These are phyloP conservation scores for Rhea americana DNA, from an alignment of 2,113 vertebrate species.

Conservation along the genomic window DNA sequence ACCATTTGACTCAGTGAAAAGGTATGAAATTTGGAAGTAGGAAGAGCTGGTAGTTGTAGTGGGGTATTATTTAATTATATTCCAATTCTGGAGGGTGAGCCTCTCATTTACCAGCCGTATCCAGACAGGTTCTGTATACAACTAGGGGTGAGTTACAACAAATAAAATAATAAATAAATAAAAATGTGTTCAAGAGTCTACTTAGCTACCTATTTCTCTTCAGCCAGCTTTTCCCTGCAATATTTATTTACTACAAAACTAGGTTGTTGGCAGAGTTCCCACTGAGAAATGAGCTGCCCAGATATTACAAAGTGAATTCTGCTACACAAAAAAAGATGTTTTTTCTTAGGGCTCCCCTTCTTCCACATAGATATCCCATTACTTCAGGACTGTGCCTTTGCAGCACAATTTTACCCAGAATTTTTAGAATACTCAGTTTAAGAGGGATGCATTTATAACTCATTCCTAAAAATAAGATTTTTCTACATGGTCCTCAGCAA, in stretches of 20 bases:
- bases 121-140: rapidly evolving
- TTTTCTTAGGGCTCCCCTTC: background rate
- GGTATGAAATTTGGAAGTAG: background rate
- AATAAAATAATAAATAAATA: background rate
- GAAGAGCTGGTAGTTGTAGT: background rate
- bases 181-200: background rate
- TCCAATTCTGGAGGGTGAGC: background rate
- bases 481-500: background rate
- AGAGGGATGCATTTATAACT: background rate
- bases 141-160: background rate
- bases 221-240: constrained; percentile 37
- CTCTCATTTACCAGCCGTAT: rapidly evolving
- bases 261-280: constrained; percentile 55
- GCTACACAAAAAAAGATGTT: background rate
- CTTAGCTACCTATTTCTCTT: background rate
- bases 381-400: background rate
- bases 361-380: background rate
- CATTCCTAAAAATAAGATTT: background rate
- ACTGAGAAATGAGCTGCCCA: constrained; percentile 59
- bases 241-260: constrained; percentile 66
- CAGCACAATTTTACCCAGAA: constrained; percentile 14
- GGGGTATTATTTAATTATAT: rapidly evolving
- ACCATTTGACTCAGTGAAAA: background rate
- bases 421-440: background rate
- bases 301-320: constrained; percentile 57